These are phyloP conservation scores for Tolypeutes matacus DNA, from an alignment of 2,797 vertebrate species.

Conservation along the genomic window DNA sequence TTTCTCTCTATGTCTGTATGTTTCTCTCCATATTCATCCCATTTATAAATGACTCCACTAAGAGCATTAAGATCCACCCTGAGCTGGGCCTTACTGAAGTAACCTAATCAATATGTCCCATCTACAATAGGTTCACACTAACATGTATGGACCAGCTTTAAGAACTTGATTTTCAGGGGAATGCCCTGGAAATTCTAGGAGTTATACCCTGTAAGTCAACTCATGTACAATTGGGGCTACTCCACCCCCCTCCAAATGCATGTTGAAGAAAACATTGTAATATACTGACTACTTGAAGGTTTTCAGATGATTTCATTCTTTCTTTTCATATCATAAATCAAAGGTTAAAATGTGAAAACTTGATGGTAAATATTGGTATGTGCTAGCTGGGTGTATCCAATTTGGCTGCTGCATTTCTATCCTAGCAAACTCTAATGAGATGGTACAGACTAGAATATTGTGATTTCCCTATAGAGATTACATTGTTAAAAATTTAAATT, in stretches of 20 bases:
- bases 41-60: too few species aligned
- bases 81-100: too few species aligned
- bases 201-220: neutral
- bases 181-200: neutral
- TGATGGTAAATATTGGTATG: neutral
- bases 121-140: too few species aligned
- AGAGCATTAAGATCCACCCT: too few species aligned
- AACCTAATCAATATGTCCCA: too few species aligned
- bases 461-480: neutral
- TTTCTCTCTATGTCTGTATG: too few species aligned
- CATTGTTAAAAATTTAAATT: neutral
- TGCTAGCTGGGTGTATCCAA: neutral
- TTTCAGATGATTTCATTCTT: neutral
- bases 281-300: neutral
- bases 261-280: neutral
- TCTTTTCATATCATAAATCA: neutral
- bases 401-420: neutral
- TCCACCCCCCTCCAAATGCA: neutral
- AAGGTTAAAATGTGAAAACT: neutral
- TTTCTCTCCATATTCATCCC: too few species aligned
- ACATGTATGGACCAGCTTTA: too few species aligned
- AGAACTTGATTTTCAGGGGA: too few species aligned
- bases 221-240: neutral
- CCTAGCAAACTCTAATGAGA: neutral
- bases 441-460: slow-evolving; percentile 1